Evolutionary conservation across 2,113 vertebrate genomes (phyloP).

Genomic region (Perca fluviatilis): DNA sequence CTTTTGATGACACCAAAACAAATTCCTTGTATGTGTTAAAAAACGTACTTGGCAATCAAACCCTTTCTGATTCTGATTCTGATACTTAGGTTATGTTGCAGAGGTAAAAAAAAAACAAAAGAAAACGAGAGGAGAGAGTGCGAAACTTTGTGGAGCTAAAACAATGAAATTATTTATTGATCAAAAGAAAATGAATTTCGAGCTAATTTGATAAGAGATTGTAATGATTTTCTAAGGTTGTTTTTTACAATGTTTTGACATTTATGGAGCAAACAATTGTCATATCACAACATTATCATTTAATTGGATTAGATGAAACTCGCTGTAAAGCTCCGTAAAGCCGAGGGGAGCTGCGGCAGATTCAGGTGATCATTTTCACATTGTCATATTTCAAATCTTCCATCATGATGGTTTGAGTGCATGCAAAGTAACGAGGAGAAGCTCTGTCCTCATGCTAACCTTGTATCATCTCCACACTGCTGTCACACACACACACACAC

Average conservation of each 20-base stretch:
- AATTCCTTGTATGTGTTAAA: no score
- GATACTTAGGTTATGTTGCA: not conserved
- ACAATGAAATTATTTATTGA: not conserved
- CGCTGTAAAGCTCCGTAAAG: not conserved
- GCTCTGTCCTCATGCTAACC: slow-evolving; percentile 29
- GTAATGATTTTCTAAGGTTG: not conserved
- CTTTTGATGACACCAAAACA: no score
- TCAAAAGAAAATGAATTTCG: not conserved
- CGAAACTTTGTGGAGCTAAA: not conserved
- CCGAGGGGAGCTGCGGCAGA: not conserved
- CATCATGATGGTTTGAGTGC: not conserved
- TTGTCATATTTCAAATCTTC: not conserved
- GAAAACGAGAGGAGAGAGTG: not conserved
- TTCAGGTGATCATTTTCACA: not conserved
- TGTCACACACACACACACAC: slow-evolving; percentile 46
- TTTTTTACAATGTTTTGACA: not conserved
- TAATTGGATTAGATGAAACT: not conserved
- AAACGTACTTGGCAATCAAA: no score
- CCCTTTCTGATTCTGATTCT: no score
- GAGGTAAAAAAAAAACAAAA: not conserved
- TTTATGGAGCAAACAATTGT: no score
- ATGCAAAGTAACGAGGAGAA: slow-evolving; percentile 5
- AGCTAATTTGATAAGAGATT: not conserved
- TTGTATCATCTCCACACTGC: slow-evolving; percentile 22
- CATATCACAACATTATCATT: not conserved